These are phyloP conservation scores for Latrodectus geometricus DNA, from an alignment of 1,140 invertebrate genomes.

Conservation along the genomic window DNA sequence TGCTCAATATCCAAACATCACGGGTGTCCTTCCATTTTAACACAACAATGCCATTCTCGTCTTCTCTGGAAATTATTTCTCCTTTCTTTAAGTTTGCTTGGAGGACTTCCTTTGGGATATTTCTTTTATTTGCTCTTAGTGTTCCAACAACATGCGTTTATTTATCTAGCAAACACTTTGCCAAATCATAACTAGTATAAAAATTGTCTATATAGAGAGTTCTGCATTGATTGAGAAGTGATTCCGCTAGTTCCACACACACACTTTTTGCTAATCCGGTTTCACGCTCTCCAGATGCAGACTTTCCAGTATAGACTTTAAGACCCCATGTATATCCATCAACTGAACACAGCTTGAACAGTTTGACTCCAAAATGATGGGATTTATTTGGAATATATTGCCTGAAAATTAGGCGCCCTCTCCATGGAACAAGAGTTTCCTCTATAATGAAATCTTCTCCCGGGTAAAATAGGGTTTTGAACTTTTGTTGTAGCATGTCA, in stretches of 20 bases:
- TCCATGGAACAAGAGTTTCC: slow-evolving; percentile 68
- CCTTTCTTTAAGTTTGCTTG: neutral
- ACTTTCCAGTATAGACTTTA: slow-evolving; percentile 6
- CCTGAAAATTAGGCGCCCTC: slow-evolving; percentile 66
- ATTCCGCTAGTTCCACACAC: neutral
- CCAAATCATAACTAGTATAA: slow-evolving; percentile 8
- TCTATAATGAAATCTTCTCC: slow-evolving; percentile 66
- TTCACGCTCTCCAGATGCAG: neutral
- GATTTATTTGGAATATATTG: slow-evolving; percentile 68
- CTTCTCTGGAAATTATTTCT: neutral
- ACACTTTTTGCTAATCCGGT: slow-evolving; percentile 1
- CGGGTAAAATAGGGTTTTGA: slow-evolving; percentile 65
- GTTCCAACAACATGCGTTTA: slow-evolving; percentile 1
- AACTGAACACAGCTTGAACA: slow-evolving; percentile 33
- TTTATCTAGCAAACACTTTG: neutral
- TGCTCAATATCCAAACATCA: neutral
- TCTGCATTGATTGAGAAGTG: neutral
- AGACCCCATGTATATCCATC: slow-evolving; percentile 28
- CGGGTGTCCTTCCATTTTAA: neutral
- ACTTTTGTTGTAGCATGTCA: slow-evolving; percentile 65
- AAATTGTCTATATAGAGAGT: slow-evolving; percentile 9
- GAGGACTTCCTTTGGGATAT: neutral
- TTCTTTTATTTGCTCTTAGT: neutral
- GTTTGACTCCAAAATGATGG: slow-evolving; percentile 23
- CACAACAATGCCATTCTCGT: neutral